These are phyloP conservation scores for Gallinago jamesoni DNA, from an alignment of 2,113 vertebrate species.

Conservation along the genomic window DNA sequence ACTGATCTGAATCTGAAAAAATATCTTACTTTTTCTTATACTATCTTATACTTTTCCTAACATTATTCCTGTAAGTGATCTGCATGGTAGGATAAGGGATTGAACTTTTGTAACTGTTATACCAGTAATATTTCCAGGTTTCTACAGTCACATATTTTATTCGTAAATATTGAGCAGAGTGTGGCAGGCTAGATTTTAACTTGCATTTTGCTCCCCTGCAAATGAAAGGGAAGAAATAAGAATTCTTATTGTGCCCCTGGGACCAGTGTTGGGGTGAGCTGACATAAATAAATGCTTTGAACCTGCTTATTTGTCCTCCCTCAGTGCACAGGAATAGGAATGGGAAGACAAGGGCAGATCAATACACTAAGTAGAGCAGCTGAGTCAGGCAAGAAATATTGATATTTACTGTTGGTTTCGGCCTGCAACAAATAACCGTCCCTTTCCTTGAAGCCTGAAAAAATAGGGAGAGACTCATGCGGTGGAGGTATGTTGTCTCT, in stretches of 20 bases:
- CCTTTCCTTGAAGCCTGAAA: not conserved
- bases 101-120: not conserved
- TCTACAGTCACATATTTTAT: not conserved
- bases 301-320: not conserved
- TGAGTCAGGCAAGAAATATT: constrained; percentile 19
- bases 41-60: not conserved
- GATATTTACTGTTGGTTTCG: not conserved
- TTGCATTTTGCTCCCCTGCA: not conserved
- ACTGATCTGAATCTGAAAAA: not conserved
- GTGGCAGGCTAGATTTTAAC: not conserved
- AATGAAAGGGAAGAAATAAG: not conserved
- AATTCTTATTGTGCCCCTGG: not conserved
- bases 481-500: not conserved
- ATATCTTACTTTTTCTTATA: not conserved
- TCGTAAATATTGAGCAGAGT: not conserved
- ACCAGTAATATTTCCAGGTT: not conserved
- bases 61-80: not conserved
- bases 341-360: not conserved
- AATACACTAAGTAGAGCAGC: constrained; percentile 20
- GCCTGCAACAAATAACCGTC: not conserved
- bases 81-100: not conserved
- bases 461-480: not conserved
- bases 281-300: not conserved
- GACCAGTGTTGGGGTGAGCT: not conserved
- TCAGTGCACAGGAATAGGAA: not conserved